Conservation (phyloP, 2,797 vertebrate genomes). For the Balearica regulorum region DNA sequence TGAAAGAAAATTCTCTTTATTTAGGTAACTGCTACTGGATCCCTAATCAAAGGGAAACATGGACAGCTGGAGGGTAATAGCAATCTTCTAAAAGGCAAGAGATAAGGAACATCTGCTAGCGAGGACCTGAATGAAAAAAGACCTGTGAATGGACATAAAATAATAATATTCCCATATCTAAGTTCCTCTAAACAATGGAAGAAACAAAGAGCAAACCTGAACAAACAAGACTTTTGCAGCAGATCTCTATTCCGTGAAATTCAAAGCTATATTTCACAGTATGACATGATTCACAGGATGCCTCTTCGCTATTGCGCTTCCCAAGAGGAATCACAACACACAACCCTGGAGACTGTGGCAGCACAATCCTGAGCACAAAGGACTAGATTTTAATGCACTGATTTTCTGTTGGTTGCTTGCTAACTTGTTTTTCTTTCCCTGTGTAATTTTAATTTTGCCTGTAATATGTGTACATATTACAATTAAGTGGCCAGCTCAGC, state of each 20-base stretch:
- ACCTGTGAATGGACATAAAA: conserved; percentile 38
- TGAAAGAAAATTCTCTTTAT: conserved; percentile 9
- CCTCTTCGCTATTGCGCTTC: background rate
- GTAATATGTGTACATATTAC: background rate
- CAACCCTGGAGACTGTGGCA: background rate
- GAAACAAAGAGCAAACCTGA: conserved; percentile 7
- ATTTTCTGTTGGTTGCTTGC: background rate
- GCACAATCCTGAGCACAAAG: background rate
- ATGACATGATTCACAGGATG: background rate
- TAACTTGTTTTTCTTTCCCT: background rate
- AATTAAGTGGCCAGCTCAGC: background rate
- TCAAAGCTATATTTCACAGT: background rate
- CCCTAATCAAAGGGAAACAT: background rate
- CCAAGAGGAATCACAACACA: background rate
- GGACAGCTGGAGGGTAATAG: conserved; percentile 4
- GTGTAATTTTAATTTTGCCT: background rate
- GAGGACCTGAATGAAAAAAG: conserved; percentile 31
- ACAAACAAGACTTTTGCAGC: background rate
- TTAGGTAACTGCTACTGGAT: background rate
- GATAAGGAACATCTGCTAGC: conserved; percentile 59
- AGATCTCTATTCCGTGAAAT: background rate
- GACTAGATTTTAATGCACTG: background rate
- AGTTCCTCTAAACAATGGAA: background rate
- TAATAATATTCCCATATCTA: conserved; percentile 42
- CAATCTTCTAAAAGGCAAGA: background rate